Percentiles rank a stretch among this genome's conserved stretches.
Evolutionary conservation across 2,113 vertebrate genomes (phyloP).

Genomic region (Spea bombifrons): DNA sequence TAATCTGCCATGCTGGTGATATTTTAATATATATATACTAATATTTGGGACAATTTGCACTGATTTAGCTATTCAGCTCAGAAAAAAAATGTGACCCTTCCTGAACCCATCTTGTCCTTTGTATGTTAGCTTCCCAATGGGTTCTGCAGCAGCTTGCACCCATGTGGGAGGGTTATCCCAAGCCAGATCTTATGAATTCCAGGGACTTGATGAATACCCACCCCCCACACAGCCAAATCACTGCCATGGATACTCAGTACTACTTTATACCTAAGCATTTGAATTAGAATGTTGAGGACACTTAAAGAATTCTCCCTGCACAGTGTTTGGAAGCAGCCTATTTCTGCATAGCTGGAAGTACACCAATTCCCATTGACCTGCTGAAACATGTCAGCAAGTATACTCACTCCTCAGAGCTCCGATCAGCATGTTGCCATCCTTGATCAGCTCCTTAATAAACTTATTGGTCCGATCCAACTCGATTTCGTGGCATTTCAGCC

Average conservation of each 20-base stretch:
- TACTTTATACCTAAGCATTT: neutral
- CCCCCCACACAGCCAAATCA: neutral
- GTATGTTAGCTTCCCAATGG: neutral
- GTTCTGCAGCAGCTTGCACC: conserved; percentile 12
- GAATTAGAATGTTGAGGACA: neutral
- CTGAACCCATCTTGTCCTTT: no score
- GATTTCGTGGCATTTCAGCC: conserved; percentile 92
- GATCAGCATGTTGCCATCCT: conserved; percentile 91
- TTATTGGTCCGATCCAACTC: conserved; percentile 94
- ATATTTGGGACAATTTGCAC: no score
- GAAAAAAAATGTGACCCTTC: no score
- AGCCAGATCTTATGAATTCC: neutral
- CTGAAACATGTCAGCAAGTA: neutral
- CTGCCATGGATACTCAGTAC: neutral
- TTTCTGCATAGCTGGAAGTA: neutral
- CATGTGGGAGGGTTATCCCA: neutral
- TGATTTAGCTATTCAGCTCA: no score
- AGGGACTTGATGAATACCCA: neutral
- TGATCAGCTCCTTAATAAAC: conserved; percentile 95
- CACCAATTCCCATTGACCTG: neutral
- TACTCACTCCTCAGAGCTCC: conserved; percentile 87
- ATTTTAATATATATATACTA: no score
- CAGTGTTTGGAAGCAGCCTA: neutral
- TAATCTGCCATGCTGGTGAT: no score
- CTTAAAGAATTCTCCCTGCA: neutral